Conservation (phyloP, 1,140 invertebrate species). For the Varroa destructor region DNA sequence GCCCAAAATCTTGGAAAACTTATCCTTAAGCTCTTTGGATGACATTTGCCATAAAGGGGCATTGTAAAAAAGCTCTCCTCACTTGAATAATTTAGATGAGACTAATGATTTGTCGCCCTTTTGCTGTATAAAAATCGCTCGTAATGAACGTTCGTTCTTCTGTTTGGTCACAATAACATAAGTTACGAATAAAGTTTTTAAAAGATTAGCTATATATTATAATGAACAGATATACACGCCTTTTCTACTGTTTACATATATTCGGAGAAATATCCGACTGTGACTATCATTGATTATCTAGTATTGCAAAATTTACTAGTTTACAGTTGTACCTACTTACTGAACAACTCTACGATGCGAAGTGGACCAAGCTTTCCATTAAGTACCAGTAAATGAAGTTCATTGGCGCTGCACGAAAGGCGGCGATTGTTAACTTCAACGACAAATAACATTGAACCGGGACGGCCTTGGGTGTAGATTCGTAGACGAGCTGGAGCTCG, state of each 20-base stretch:
- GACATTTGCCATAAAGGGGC: neutral
- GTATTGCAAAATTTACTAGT: neutral
- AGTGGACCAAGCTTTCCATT: neutral
- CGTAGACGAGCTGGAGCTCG: neutral
- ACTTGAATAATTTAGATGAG: conserved; percentile 4
- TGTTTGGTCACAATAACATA: neutral
- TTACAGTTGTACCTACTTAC: neutral
- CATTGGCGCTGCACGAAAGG: neutral
- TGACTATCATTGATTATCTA: neutral
- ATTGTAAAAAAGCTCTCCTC: neutral
- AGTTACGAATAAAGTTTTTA: neutral
- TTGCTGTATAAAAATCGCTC: neutral
- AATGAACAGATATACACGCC: too few relatives aligned
- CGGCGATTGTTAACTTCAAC: neutral
- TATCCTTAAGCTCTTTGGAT: too few relatives aligned
- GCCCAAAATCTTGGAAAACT: too few relatives aligned
- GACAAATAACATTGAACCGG: conserved; percentile 6
- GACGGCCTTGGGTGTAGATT: neutral
- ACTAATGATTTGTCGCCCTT: neutral
- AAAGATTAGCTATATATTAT: neutral
- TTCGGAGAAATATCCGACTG: too few relatives aligned
- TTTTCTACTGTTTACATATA: too few relatives aligned
- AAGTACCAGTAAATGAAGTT: neutral
- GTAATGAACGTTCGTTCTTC: conserved; percentile 2
- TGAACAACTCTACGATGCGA: conserved; percentile 7